These are phyloP conservation scores for Eciton burchellii DNA, from an alignment of 1,140 invertebrate genomes.

Conservation along the genomic window DNA sequence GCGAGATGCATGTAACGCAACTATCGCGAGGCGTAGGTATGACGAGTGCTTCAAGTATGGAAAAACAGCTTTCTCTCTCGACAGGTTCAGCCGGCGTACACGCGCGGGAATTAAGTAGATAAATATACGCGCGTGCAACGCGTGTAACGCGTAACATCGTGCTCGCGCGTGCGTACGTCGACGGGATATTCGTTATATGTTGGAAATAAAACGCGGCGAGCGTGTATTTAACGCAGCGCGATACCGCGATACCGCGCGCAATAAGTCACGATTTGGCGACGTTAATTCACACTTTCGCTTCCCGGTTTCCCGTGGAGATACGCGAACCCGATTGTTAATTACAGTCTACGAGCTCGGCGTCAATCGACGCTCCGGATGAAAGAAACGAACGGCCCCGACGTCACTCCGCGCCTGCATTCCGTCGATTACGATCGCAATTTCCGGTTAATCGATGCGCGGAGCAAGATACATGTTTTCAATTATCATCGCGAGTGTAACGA, in stretches of 20 bases:
- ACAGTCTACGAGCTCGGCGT: not conserved
- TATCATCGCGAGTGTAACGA: slow-evolving; percentile 25
- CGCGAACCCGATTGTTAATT: slow-evolving; percentile 36
- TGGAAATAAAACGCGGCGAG: slow-evolving; percentile 77
- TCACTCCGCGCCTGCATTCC: not conserved
- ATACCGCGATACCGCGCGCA: slow-evolving; percentile 43
- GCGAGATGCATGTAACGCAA: slow-evolving; percentile 68
- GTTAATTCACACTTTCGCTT: slow-evolving; percentile 65
- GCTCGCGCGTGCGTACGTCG: slow-evolving; percentile 42
- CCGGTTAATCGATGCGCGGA: slow-evolving; percentile 22
- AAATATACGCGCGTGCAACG: slow-evolving; percentile 80
- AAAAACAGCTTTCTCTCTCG: slow-evolving; percentile 85
- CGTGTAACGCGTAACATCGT: slow-evolving; percentile 74
- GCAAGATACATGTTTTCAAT: slow-evolving; percentile 30
- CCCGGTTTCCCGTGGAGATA: slow-evolving; percentile 14
- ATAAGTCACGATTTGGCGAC: slow-evolving; percentile 23
- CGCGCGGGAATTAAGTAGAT: slow-evolving; percentile 83
- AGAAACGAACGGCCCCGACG: slow-evolving; percentile 32
- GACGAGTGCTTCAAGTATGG: slow-evolving; percentile 80
- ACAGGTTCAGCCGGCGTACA: slow-evolving; percentile 79
- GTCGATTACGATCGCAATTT: slow-evolving; percentile 7
- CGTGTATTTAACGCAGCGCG: slow-evolving; percentile 50
- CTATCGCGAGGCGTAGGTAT: slow-evolving; percentile 75
- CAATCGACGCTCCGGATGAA: not conserved
- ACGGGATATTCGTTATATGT: slow-evolving; percentile 74